Conservation (phyloP, 2,797 vertebrate species). For the Geotria australis region DNA sequence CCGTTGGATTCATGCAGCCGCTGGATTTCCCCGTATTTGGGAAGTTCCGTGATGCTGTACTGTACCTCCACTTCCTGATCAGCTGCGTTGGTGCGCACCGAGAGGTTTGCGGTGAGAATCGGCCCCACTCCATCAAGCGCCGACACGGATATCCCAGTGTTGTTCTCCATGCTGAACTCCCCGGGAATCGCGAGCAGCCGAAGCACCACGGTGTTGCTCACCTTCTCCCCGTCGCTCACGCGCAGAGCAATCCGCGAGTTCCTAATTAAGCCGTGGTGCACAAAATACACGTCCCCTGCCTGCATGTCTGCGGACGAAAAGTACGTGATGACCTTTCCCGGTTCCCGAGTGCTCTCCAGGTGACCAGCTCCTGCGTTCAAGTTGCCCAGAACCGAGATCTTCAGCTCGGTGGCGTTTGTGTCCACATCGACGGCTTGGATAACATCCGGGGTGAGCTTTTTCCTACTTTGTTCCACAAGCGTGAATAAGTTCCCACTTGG, state of each 20-base stretch:
- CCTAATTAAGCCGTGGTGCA: constrained; percentile 23
- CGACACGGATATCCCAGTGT: constrained; percentile 22
- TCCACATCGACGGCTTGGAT: constrained; percentile 36
- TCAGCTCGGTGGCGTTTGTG: constrained; percentile 16
- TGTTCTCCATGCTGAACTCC: constrained; percentile 31
- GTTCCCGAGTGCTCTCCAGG: constrained; percentile 28
- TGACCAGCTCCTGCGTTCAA: constrained; percentile 39
- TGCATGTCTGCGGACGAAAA: constrained; percentile 34
- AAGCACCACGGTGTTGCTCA: constrained; percentile 52
- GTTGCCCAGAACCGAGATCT: constrained; percentile 41
- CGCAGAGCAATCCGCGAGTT: constrained; percentile 51
- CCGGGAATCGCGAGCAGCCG: constrained; percentile 30
- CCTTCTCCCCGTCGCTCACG: constrained; percentile 46
- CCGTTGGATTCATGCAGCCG: constrained; percentile 18
- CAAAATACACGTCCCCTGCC: constrained; percentile 25
- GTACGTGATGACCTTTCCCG: constrained; percentile 17
- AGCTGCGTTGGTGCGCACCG: constrained; percentile 27
- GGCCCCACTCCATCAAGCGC: constrained; percentile 21
- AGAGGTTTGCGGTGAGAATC: constrained; percentile 24
- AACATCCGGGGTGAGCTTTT: constrained; percentile 21
- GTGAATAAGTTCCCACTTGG: constrained; percentile 42
- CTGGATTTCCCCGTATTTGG: constrained; percentile 40
- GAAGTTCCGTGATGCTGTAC: constrained; percentile 24
- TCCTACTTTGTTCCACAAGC: constrained; percentile 44
- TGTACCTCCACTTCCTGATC: constrained; percentile 22